Evolutionary conservation across 2,113 vertebrate species (phyloP).

Genomic region (Perca schrenkii): DNA sequence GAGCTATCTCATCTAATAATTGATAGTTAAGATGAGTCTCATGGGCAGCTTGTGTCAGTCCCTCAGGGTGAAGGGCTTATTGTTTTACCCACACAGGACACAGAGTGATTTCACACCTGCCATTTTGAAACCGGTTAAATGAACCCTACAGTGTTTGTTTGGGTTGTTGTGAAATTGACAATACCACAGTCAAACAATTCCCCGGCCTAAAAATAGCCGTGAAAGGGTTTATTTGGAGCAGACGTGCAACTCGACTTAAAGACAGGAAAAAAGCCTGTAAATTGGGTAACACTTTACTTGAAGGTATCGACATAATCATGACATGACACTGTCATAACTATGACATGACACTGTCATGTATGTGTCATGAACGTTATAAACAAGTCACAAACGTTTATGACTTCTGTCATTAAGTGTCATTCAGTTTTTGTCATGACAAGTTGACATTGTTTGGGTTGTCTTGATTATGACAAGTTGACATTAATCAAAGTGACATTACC

Average conservation of each 20-base stretch:
- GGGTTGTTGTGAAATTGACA: slow-evolving; percentile 23
- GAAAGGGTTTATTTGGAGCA: slow-evolving; percentile 10
- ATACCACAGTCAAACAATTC: slow-evolving; percentile 27
- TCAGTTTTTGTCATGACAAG: no score
- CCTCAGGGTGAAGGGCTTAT: slow-evolving; percentile 40
- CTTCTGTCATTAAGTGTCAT: no score
- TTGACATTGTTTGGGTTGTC: no score
- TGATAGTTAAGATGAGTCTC: slow-evolving; percentile 41
- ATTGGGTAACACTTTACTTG: no score
- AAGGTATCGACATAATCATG: no score
- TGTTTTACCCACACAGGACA: slow-evolving; percentile 14
- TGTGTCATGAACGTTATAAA: no score
- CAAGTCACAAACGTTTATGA: no score
- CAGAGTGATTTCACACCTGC: slow-evolving; percentile 62
- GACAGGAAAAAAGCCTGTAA: neutral
- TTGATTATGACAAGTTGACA: no score
- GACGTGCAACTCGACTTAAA: neutral
- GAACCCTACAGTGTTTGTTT: slow-evolving; percentile 46
- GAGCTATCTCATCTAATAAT: slow-evolving; percentile 45
- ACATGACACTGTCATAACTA: no score
- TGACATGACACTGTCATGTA: no score
- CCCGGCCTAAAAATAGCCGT: neutral
- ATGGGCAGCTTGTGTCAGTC: slow-evolving; percentile 37
- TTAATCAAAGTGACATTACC: no score
- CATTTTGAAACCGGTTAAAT: slow-evolving; percentile 53